phyloP scores from a whole-genome alignment of 2,113 vertebrate genomes.

The Verasper variegatus region DNA sequence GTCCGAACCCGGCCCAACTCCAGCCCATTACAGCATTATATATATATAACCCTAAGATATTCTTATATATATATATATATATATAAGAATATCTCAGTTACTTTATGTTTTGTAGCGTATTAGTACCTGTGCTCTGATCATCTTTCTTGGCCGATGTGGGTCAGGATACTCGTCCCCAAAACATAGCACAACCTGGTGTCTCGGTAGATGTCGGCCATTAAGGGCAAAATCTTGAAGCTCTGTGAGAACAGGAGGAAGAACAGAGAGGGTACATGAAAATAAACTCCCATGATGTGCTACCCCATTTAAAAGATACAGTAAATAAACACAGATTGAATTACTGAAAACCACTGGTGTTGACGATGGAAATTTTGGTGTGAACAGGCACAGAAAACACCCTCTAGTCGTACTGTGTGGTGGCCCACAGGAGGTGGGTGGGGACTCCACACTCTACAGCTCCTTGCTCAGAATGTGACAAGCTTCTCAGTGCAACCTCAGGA shows the following conservation, averaged over 20 bases:
- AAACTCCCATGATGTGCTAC: background rate
- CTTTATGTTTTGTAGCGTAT: background rate
- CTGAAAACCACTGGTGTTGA: conserved; percentile 52
- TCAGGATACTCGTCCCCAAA: conserved; percentile 97
- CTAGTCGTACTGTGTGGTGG: conserved; percentile 10
- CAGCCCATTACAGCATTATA: background rate
- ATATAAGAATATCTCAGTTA: background rate
- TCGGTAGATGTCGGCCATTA: conserved; percentile 88
- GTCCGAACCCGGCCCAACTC: too few relatives aligned
- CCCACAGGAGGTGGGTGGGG: conserved; percentile 75
- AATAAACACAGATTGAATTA: background rate
- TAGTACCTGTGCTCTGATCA: conserved; percentile 93
- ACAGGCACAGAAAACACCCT: conserved; percentile 43
- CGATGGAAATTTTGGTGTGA: conserved; percentile 46
- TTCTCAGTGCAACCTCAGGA: conserved; percentile 21
- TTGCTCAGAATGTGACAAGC: conserved; percentile 34
- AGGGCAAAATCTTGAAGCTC: conserved; percentile 91
- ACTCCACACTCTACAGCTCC: conserved; percentile 51
- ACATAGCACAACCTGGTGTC: conserved; percentile 92
- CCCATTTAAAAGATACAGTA: background rate
- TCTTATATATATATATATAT: background rate
- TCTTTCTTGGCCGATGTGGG: conserved; percentile 90
- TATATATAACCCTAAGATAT: too few relatives aligned
- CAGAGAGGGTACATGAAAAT: background rate
- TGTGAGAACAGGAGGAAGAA: conserved; percentile 62